phyloP scores from a whole-genome alignment of 2,888 invertebrate genomes.

The Plebejus anna region DNA sequence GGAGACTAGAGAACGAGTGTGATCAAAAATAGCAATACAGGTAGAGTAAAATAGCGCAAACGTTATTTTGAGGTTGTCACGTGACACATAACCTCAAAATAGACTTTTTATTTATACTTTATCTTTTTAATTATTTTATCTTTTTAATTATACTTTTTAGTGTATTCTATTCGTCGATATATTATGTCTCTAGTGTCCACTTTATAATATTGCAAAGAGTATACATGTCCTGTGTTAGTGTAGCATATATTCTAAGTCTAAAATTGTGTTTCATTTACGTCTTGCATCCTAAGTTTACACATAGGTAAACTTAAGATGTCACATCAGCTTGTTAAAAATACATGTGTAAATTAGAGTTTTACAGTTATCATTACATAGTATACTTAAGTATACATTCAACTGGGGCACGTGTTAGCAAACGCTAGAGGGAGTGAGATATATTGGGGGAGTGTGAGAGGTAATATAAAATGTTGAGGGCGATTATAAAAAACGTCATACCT shows the following conservation, averaged over 20 bases:
- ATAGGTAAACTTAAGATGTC: not conserved
- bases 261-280: not conserved
- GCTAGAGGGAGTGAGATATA: slow-evolving; percentile 1
- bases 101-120: no score
- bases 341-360: not conserved
- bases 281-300: not conserved
- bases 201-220: slow-evolving; percentile 11
- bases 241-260: not conserved
- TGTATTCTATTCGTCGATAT: not conserved
- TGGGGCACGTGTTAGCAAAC: slow-evolving; percentile 23
- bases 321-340: not conserved
- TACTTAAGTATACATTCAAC: slow-evolving; percentile 1
- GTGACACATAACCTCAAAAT: not conserved
- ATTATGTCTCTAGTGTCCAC: not conserved
- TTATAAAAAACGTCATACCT: slow-evolving; percentile 76
- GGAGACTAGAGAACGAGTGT: not conserved
- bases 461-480: not conserved
- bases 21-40: not conserved
- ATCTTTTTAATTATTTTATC: no score
- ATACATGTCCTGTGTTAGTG: not conserved
- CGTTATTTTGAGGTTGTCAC: not conserved
- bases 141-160: not conserved
- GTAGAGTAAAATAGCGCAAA: not conserved
- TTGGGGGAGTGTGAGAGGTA: slow-evolving; percentile 6
- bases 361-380: not conserved